These are phyloP conservation scores for Ceratothoa steindachneri DNA, from an alignment of 2,888 invertebrate genomes.

Conservation along the genomic window DNA sequence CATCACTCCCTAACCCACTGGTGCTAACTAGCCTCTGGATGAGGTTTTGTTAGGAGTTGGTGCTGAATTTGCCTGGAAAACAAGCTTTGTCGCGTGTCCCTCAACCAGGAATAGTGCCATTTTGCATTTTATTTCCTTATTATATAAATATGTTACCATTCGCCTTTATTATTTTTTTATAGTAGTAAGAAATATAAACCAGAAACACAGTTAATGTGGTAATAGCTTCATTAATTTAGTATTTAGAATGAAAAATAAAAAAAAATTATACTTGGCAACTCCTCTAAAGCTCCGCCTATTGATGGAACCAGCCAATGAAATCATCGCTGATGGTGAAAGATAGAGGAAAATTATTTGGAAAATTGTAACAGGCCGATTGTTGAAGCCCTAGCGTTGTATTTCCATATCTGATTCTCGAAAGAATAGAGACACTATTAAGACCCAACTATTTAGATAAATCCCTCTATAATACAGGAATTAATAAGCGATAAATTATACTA, in stretches of 20 bases:
- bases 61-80: neutral
- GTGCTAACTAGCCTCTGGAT: neutral
- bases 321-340: neutral
- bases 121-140: neutral
- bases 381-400: neutral
- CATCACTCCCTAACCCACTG: neutral
- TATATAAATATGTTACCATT: neutral
- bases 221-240: no score
- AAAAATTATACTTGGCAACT: no score
- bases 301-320: neutral
- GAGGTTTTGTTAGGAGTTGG: neutral
- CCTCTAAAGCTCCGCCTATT: neutral
- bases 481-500: neutral
- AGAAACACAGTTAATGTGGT: no score
- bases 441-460: constrained; percentile 5
- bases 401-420: constrained; percentile 1
- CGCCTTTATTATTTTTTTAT: neutral
- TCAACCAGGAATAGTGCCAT: neutral
- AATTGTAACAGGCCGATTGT: neutral
- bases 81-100: constrained; percentile 12
- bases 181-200: no score
- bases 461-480: constrained; percentile 3
- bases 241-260: no score
- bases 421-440: neutral
- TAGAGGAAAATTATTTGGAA: neutral